These are phyloP conservation scores for Drepana falcataria DNA, from an alignment of 2,888 invertebrate species.

Conservation along the genomic window DNA sequence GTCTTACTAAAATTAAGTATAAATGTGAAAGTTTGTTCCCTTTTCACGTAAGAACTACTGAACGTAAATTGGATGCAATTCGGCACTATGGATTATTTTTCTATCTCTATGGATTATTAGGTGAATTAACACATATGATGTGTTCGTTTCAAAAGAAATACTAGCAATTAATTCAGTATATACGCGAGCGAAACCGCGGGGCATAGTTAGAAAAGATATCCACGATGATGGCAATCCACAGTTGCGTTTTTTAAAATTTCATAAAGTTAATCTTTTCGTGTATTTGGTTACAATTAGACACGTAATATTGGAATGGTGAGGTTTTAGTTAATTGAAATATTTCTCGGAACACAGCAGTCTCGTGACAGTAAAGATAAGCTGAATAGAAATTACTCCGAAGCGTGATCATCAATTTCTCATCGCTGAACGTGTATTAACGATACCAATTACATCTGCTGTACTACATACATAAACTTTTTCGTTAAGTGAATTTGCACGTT, in stretches of 20 bases:
- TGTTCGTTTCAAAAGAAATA: too few relatives aligned
- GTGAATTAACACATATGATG: too few relatives aligned
- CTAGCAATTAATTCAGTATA: too few relatives aligned
- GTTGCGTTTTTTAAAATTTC: background rate
- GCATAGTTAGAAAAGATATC: too few relatives aligned
- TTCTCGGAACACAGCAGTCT: constrained; percentile 8
- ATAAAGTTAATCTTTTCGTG: background rate
- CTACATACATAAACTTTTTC: constrained; percentile 11
- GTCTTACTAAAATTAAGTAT: too few relatives aligned
- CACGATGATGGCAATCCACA: too few relatives aligned
- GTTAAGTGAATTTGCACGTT: background rate
- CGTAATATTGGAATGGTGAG: background rate
- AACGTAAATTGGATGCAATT: too few relatives aligned
- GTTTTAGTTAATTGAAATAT: background rate
- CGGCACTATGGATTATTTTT: too few relatives aligned
- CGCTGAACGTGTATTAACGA: constrained; percentile 14
- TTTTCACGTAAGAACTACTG: too few relatives aligned
- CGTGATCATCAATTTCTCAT: constrained; percentile 39
- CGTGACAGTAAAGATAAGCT: constrained; percentile 21
- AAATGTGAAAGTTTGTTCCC: too few relatives aligned
- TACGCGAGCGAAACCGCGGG: too few relatives aligned
- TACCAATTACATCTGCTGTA: constrained; percentile 35
- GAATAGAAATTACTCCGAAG: constrained; percentile 31
- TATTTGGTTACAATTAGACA: background rate
- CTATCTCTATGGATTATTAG: too few relatives aligned